A percentile compares a stretch with the other conserved stretches of the same genome.
Conservation (phyloP, 2,888 invertebrate genomes). For the Dichetophora obliterata region DNA sequence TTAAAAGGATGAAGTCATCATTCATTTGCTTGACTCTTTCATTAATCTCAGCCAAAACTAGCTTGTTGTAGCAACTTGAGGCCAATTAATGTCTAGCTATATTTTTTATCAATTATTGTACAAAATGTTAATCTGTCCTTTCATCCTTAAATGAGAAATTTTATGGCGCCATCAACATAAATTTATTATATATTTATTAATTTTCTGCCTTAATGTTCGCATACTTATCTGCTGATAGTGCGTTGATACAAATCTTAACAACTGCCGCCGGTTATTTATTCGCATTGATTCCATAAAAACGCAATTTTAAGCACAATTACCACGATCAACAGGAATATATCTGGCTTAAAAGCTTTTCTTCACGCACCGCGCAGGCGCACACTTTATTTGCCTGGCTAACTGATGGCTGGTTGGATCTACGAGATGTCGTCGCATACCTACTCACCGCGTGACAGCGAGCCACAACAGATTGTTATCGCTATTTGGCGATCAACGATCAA, state of each 20-base stretch:
- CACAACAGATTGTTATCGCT: constrained; percentile 31
- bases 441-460: constrained; percentile 16
- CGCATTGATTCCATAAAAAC: constrained; percentile 31
- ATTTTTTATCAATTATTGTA: too few relatives aligned
- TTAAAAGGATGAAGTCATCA: background rate
- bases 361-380: constrained; percentile 19
- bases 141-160: too few relatives aligned
- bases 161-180: too few relatives aligned
- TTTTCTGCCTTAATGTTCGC: background rate
- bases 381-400: background rate
- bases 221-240: constrained; percentile 9
- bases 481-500: constrained; percentile 29
- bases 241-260: constrained; percentile 32
- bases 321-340: background rate
- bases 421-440: constrained; percentile 28
- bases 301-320: constrained; percentile 37
- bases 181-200: background rate
- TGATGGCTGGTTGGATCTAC: background rate
- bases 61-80: too few relatives aligned
- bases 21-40: background rate
- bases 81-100: too few relatives aligned
- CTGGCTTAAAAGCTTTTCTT: constrained; percentile 33
- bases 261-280: constrained; percentile 38
- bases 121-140: too few relatives aligned
- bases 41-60: too few relatives aligned